Base-by-base conservation (phyloP, 2,888 invertebrate species). In the Philhelius pedissequus region DNA sequence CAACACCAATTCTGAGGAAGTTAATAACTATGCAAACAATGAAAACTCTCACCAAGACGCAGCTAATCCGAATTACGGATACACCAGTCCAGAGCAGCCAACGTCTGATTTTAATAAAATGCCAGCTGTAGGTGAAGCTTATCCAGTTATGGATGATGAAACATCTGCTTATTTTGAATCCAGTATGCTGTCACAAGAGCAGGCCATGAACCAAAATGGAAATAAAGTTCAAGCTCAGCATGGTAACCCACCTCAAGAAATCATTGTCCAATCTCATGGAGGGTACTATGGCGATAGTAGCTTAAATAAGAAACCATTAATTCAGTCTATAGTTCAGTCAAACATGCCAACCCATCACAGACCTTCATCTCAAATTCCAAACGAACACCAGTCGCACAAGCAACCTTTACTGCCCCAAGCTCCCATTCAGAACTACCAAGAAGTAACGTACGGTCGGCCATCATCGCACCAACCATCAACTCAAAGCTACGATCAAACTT, bases 61-160 rank as follows among this genome's bases (percentile, higher is more conserved):
- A 18, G 27, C 70, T 1, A 83, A 83, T 13, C 83, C 83, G 3
- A 66, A 84, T 9, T 90, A 90, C 1, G 90, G 90, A 4, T 89
- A 91, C 64, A 89, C 91, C 0, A 83, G 89, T 86, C 91, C 90
- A 0, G 88, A 88, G 4, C 88, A 89, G 0, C 89, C 88, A 5
- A 91, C 90, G 3, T 90, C 90, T 0, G 88, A 91, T 45, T 91
- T 91, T 54, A 91, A 91, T 68, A 91, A 90, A 86, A 91, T 91
- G 91, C 90, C 90, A 0, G 89, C 88, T 3, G 86, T 89, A 70
- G 90, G 90, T 22, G 89, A 90, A 56, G 91, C 90, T 1, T 91
- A 90, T 22, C 90, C 91, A 0, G 89, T 90, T 9, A 82, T 82
- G 81, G 82, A 82, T 45, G 86, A 82, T 4, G 86, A 86, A 30